Conservation (phyloP, 2,797 vertebrate genomes). For the Myotis findleyi region DNA sequence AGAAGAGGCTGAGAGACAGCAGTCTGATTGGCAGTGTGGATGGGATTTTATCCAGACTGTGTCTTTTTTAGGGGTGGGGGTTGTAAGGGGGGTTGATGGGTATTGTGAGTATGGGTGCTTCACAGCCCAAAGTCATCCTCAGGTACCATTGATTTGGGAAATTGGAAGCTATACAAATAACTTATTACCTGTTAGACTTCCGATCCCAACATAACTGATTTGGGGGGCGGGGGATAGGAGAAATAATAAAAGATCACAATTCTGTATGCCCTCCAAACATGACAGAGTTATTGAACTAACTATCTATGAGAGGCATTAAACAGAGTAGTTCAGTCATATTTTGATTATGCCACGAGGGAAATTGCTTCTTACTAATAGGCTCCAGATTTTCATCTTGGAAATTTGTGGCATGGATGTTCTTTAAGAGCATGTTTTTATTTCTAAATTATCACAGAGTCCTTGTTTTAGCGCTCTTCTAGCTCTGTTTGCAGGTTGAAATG, state of each 20-base stretch:
- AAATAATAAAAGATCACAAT: neutral
- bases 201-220: neutral
- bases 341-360: neutral
- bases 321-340: neutral
- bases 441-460: neutral
- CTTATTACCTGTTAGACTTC: conserved; percentile 16
- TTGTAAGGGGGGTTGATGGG: neutral
- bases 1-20: neutral
- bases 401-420: conserved; percentile 36
- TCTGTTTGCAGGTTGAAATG: conserved; percentile 46
- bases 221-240: neutral
- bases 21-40: neutral
- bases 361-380: conserved; percentile 24
- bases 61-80: neutral
- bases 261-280: neutral
- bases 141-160: neutral
- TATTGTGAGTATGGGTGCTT: neutral
- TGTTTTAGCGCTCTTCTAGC: neutral
- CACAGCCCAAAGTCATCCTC: neutral
- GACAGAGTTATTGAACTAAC: conserved; percentile 41
- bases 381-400: conserved; percentile 51
- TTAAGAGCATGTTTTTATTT: conserved; percentile 46
- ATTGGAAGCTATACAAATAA: conserved; percentile 49
- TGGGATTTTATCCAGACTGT: neutral
- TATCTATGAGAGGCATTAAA: neutral